Evolutionary conservation across 64 coral and sea anemone species (phyloP), one percentile per base, ranked within the genome.

Genomic region (Pachyseris speciosa): DNA sequence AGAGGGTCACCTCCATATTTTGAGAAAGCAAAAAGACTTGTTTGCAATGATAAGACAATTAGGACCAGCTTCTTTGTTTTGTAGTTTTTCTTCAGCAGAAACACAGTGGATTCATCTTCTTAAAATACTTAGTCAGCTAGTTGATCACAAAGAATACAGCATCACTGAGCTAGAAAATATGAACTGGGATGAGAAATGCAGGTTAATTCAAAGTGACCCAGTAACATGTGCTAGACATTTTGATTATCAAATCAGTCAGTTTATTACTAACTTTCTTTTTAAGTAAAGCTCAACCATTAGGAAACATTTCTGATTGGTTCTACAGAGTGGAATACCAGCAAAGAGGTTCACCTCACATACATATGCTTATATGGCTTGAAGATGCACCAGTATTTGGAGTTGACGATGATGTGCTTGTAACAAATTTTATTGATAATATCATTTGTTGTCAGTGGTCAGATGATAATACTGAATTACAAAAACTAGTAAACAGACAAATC

Each of bases 301-400:
- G 78, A 20, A 59, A 28, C 59, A 83, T 83, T 32, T 45, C 33
- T 83, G 78, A 83, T 50, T 83, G 78, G 50, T 83, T 83, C 51
- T 83, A 89, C 72, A 74, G 85, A 65, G 85, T 74, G 51, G 85
- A 73, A 65, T 88, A 88, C 48, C 85, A 89, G 65, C 87, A 89
- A 57, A 37, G 50, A 37, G 87, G 87, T 65, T 89, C 87, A 79
- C 73, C 87, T 61, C 73, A 89, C 65, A 89, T 89, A 36, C 87
- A 89, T 59, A 89, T 89, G 87, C 65, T 79, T 45, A 89, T 80
- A 65, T 81, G 33, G 74, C 26, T 90, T 49, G 58, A 90, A 90
- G 58, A 64, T 80, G 88, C 88, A 80, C 88, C 88, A 90, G 24
- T 64, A 40, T 69, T 81, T 83, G 59, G 74, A 66, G 53, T 43